phyloP scores from a whole-genome alignment of 1,140 invertebrate genomes.

The Drosophila sturtevanti region DNA sequence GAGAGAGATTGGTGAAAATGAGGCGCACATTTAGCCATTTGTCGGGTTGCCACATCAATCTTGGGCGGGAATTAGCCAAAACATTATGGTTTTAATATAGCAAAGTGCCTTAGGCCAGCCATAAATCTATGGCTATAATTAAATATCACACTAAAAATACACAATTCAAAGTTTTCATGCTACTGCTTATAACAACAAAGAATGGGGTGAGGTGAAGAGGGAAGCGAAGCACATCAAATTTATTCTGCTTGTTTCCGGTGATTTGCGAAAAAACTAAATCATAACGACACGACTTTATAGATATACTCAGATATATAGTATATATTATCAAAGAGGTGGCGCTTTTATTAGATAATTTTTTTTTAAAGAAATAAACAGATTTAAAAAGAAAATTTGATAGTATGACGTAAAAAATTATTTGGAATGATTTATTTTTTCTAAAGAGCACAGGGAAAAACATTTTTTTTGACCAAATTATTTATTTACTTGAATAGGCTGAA shows the following conservation, averaged over 20 bases:
- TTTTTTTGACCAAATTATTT: too few species aligned
- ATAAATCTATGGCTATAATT: slow-evolving; percentile 51
- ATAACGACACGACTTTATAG: neutral
- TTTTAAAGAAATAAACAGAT: neutral
- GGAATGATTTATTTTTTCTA: too few species aligned
- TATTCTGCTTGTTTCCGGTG: slow-evolving; percentile 45
- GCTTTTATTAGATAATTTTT: neutral
- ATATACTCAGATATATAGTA: neutral
- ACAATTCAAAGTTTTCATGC: neutral
- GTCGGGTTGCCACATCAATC: slow-evolving; percentile 47
- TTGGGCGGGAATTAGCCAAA: slow-evolving; percentile 48
- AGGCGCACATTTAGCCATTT: slow-evolving; percentile 6
- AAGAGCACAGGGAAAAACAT: too few species aligned
- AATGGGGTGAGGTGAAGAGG: neutral
- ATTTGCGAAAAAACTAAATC: slow-evolving; percentile 33
- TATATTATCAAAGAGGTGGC: neutral
- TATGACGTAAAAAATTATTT: neutral
- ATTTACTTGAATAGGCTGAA: too few species aligned
- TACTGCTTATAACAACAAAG: slow-evolving; percentile 8
- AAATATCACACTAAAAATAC: slow-evolving; percentile 29
- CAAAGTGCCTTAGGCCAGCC: slow-evolving; percentile 39
- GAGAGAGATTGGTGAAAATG: neutral
- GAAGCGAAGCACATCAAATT: slow-evolving; percentile 21
- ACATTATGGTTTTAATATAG: slow-evolving; percentile 39
- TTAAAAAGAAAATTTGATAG: neutral